Conservation (phyloP, 2,113 vertebrate genomes). For the Pithys albifrons region DNA sequence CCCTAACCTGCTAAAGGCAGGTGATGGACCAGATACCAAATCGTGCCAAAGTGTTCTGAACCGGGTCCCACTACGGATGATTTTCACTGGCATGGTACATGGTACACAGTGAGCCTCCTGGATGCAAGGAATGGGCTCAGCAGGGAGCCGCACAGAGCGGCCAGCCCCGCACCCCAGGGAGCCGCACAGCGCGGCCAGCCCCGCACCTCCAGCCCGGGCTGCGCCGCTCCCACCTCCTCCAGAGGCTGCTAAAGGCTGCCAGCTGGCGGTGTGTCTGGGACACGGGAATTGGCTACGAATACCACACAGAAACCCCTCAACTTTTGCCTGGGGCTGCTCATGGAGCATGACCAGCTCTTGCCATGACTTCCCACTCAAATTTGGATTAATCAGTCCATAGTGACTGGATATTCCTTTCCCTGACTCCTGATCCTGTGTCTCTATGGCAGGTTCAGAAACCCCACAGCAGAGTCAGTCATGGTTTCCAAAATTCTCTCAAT, state of each 20-base stretch:
- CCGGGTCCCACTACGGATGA: accelerated
- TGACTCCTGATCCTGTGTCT: background rate
- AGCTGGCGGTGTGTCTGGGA: background rate
- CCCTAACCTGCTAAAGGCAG: background rate
- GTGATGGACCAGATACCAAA: background rate
- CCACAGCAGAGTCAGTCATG: background rate
- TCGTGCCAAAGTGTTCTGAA: background rate
- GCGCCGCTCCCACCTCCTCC: background rate
- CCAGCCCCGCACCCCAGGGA: background rate
- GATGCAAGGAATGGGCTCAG: background rate
- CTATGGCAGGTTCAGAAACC: background rate
- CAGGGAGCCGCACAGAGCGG: background rate
- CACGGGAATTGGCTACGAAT: accelerated
- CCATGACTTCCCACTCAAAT: background rate
- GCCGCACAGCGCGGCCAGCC: background rate
- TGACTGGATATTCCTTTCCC: background rate
- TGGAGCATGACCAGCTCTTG: accelerated
- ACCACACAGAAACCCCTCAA: background rate
- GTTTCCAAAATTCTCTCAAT: background rate
- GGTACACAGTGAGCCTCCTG: background rate
- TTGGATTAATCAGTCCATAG: background rate
- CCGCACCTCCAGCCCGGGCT: accelerated
- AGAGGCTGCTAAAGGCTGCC: slow-evolving; percentile 36
- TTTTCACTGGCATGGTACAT: background rate
- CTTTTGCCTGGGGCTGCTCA: background rate